Conservation (phyloP, 2,888 invertebrate species). For the Sussaba pulchella region DNA sequence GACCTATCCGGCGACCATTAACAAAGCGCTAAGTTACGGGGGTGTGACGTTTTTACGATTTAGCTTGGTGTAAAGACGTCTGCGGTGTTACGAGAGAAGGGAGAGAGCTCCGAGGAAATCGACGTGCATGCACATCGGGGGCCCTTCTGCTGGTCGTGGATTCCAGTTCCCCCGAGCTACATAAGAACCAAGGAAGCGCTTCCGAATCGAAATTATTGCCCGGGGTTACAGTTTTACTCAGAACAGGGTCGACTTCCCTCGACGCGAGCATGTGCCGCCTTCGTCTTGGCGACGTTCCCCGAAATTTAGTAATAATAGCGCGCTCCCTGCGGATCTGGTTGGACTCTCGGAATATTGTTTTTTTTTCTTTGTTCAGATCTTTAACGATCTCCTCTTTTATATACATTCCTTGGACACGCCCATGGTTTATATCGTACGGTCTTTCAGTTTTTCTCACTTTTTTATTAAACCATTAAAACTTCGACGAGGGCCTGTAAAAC, state of each 20-base stretch:
- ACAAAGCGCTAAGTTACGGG: conserved; percentile 70
- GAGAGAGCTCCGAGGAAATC: conserved; percentile 54
- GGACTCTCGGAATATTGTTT: conserved; percentile 21
- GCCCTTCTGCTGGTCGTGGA: conserved; percentile 56
- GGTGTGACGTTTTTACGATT: conserved; percentile 76
- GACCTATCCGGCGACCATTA: conserved; percentile 66
- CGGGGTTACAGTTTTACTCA: conserved; percentile 69
- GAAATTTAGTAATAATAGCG: conserved; percentile 69
- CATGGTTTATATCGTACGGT: conserved; percentile 19
- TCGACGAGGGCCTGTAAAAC: conserved; percentile 56
- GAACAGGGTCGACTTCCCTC: conserved; percentile 64
- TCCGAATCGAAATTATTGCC: conserved; percentile 70
- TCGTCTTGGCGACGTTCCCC: conserved; percentile 45
- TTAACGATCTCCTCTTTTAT: conserved; percentile 53
- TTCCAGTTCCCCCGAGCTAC: conserved; percentile 63
- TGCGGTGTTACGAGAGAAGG: conserved; percentile 26
- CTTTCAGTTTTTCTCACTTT: conserved; percentile 28
- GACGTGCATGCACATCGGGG: conserved; percentile 43
- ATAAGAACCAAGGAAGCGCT: conserved; percentile 67
- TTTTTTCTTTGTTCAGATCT: conserved; percentile 39
- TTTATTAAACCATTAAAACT: conserved; percentile 57
- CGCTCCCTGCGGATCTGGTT: conserved; percentile 16
- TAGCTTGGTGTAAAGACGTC: conserved; percentile 65
- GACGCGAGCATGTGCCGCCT: conserved; percentile 35
- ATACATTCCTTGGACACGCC: conserved; percentile 52